phyloP scores from a whole-genome alignment of 2,888 invertebrate genomes.

The Acanthosepion esculentum region DNA sequence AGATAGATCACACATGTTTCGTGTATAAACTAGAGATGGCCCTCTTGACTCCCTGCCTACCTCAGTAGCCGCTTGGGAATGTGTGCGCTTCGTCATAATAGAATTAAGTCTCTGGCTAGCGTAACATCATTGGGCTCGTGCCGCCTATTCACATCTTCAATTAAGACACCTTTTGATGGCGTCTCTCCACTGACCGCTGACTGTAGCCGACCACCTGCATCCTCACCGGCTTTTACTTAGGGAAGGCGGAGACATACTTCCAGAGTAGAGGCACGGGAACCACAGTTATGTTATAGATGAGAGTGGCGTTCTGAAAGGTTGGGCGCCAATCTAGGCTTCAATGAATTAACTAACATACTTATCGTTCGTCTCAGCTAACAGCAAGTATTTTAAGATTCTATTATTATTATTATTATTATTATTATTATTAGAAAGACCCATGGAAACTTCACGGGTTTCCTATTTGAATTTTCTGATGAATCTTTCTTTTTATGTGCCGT shows the following conservation, averaged over 20 bases:
- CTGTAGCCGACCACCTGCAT: conserved; percentile 33
- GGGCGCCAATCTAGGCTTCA: not conserved
- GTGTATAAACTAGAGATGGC: not conserved
- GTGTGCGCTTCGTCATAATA: not conserved
- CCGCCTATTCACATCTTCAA: conserved; percentile 13
- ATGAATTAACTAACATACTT: not conserved
- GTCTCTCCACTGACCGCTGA: conserved; percentile 22
- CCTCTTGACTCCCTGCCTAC: not conserved
- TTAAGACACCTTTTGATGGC: conserved; percentile 33
- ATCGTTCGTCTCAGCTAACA: not conserved
- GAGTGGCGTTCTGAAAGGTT: not conserved
- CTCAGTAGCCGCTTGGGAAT: not conserved
- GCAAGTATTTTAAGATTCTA: not conserved
- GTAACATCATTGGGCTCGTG: conserved; percentile 18
- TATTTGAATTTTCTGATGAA: too few species aligned
- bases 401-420: not conserved
- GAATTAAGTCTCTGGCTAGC: conserved; percentile 23
- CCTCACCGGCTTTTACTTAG: not conserved
- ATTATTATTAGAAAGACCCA: too few species aligned
- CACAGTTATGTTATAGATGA: not conserved
- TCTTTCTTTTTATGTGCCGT: too few species aligned
- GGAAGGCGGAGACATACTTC: not conserved
- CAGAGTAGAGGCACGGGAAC: not conserved
- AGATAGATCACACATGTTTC: not conserved
- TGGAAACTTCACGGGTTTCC: too few species aligned